phyloP scores from a whole-genome alignment of 2,888 invertebrate species.

The Molanna angustata region DNA sequence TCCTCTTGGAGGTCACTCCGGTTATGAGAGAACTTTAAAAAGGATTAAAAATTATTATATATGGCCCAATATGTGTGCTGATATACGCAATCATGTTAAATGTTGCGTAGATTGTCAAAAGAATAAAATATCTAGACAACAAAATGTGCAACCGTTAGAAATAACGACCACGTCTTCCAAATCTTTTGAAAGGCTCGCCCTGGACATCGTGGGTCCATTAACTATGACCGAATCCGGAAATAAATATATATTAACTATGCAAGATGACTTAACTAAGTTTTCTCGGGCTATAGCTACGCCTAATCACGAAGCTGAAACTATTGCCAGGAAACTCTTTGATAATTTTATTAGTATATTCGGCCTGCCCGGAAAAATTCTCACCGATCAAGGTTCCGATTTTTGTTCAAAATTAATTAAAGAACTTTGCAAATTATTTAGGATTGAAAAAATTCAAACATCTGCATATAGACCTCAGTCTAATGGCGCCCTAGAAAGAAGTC shows the following conservation, averaged over 20 bases:
- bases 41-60: constrained; percentile 21
- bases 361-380: constrained; percentile 51
- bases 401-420: constrained; percentile 36
- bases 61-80: constrained; percentile 23
- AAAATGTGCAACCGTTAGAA: constrained; percentile 36
- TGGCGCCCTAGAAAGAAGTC: constrained; percentile 37
- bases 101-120: constrained; percentile 37
- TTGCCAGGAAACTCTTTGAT: constrained; percentile 34
- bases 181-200: constrained; percentile 35
- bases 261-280: constrained; percentile 40
- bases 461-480: constrained; percentile 37
- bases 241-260: constrained; percentile 38
- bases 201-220: constrained; percentile 39
- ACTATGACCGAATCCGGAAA: constrained; percentile 36
- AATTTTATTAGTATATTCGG: constrained; percentile 32
- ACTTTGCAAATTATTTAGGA: constrained; percentile 35
- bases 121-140: constrained; percentile 35
- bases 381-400: constrained; percentile 53
- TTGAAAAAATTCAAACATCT: constrained; percentile 36
- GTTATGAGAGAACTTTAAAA: constrained; percentile 34
- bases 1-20: constrained; percentile 31
- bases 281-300: constrained; percentile 36
- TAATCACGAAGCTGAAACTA: constrained; percentile 37
- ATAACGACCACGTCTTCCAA: constrained; percentile 35
- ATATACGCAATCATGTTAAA: constrained; percentile 27